Evolutionary conservation across 2,888 invertebrate genomes (phyloP).

Genomic region (Diplazon laetatorius): DNA sequence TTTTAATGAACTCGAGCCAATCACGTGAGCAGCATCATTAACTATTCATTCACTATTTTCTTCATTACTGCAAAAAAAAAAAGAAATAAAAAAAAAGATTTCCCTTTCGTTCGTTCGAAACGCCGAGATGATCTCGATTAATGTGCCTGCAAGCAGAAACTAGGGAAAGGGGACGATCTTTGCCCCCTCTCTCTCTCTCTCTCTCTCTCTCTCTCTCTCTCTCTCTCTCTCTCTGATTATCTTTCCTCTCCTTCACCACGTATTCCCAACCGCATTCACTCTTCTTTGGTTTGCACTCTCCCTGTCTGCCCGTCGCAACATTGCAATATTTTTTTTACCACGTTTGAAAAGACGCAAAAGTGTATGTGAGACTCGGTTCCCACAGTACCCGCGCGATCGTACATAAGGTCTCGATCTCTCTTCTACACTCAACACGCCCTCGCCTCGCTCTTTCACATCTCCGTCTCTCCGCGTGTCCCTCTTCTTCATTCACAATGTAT

Average conservation of each 20-base stretch:
- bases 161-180: constrained; percentile 50
- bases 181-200: constrained; percentile 9
- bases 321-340: constrained; percentile 13
- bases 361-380: constrained; percentile 20
- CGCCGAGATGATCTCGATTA: constrained; percentile 41
- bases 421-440: constrained; percentile 47
- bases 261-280: constrained; percentile 21
- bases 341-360: constrained; percentile 25
- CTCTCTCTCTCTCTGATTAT: background rate
- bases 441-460: constrained; percentile 25
- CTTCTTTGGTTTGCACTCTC: constrained; percentile 16
- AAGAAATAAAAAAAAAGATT: constrained; percentile 16
- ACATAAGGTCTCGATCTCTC: constrained; percentile 59
- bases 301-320: constrained; percentile 21
- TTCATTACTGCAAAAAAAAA: background rate
- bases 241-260: background rate
- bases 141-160: constrained; percentile 23
- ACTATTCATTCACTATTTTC: background rate
- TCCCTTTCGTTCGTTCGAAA: constrained; percentile 35
- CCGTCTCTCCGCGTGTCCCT: constrained; percentile 32
- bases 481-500: constrained; percentile 38
- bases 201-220: background rate
- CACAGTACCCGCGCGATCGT: constrained; percentile 22
- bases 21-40: background rate
- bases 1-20: background rate